A percentile compares a stretch with the other conserved stretches of the same genome.
phyloP scores from a whole-genome alignment of 2,888 invertebrate genomes.

The Leptopilina myrica region DNA sequence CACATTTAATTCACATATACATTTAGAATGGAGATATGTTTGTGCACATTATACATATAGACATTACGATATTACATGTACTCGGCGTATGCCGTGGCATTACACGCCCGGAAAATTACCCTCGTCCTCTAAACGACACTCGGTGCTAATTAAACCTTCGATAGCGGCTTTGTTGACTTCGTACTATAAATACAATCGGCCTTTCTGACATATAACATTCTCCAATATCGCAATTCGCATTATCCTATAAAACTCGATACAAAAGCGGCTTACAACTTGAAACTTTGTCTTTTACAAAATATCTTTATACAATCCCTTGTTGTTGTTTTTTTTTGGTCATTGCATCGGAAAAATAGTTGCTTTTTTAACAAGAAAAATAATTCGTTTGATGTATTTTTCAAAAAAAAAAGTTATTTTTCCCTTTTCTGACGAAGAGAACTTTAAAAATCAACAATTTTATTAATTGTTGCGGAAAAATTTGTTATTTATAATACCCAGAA shows the following conservation, averaged over 20 bases:
- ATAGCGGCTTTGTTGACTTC: conserved; percentile 45
- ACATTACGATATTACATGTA: conserved; percentile 54
- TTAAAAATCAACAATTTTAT: too few relatives aligned
- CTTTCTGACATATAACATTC: neutral
- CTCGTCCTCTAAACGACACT: conserved; percentile 61
- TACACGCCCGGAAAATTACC: conserved; percentile 62
- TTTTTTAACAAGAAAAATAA: too few relatives aligned
- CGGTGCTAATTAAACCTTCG: conserved; percentile 63
- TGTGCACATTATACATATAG: conserved; percentile 53
- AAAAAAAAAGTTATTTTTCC: too few relatives aligned
- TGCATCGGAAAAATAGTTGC: too few relatives aligned
- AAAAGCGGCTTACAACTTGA: neutral
- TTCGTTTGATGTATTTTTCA: too few relatives aligned
- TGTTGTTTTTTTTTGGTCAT: too few relatives aligned
- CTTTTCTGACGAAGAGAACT: too few relatives aligned
- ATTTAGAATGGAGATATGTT: too few relatives aligned
- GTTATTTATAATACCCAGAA: too few relatives aligned
- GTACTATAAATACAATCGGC: conserved; percentile 3
- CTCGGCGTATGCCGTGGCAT: conserved; percentile 52
- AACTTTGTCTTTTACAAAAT: neutral
- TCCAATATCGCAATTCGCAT: conserved; percentile 43
- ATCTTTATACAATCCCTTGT: too few relatives aligned
- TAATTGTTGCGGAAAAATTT: too few relatives aligned
- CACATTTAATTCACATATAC: too few relatives aligned
- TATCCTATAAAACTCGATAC: neutral